Percentiles rank a stretch among this genome's conserved stretches.
Evolutionary conservation across 2,113 vertebrate genomes (phyloP).

Genomic region (Centrocercus urophasianus): DNA sequence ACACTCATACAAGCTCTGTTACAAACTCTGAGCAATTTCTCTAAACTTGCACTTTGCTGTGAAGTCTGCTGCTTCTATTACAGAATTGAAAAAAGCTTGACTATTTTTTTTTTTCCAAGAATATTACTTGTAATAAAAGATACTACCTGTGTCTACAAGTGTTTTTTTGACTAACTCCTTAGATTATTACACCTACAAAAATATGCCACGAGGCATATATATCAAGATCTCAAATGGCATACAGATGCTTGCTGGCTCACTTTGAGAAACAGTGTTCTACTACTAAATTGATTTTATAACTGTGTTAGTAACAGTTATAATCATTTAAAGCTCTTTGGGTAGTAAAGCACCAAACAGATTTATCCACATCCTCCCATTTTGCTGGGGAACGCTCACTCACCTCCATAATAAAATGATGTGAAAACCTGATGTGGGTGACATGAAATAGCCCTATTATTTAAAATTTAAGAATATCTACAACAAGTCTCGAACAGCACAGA

Average conservation of each 20-base stretch:
- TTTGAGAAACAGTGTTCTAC: conserved; percentile 9
- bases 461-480: background rate
- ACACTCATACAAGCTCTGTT: background rate
- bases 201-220: background rate
- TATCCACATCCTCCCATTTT: background rate
- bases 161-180: conserved; percentile 26
- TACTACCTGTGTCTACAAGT: background rate
- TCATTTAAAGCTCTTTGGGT: background rate
- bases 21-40: conserved; percentile 5
- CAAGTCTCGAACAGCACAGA: background rate
- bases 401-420: background rate
- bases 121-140: conserved; percentile 21
- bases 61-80: conserved; percentile 29
- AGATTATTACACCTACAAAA: conserved; percentile 28
- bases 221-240: background rate
- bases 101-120: background rate
- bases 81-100: background rate
- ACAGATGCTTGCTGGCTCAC: conserved; percentile 6
- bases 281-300: background rate
- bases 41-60: background rate
- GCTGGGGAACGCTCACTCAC: background rate
- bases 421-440: background rate
- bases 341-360: background rate
- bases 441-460: background rate
- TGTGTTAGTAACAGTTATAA: background rate